These are phyloP conservation scores for Pseudochromis fuscus DNA, from an alignment of 2,797 vertebrate species.

Conservation along the genomic window DNA sequence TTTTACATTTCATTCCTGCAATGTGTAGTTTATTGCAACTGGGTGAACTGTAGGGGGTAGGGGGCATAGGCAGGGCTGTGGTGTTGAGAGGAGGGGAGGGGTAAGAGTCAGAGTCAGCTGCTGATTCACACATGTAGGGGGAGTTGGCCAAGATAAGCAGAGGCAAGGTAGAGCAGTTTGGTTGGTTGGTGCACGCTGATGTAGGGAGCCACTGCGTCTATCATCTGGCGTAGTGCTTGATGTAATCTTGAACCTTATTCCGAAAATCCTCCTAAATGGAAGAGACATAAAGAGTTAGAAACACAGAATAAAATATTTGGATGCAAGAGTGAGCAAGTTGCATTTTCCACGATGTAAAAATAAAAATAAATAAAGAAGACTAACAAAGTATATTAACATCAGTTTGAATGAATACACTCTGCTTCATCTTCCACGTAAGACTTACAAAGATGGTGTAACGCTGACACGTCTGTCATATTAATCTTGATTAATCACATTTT, in stretches of 20 bases:
- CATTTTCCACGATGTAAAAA: neutral
- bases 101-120: slow-evolving; percentile 60
- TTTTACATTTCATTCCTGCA: slow-evolving; percentile 34
- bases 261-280: slow-evolving; percentile 93
- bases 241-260: slow-evolving; percentile 98
- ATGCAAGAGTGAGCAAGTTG: too few species aligned
- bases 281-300: slow-evolving; percentile 31
- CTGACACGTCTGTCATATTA: too few species aligned
- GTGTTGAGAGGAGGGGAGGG: slow-evolving; percentile 17
- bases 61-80: slow-evolving; percentile 28
- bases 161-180: slow-evolving; percentile 76
- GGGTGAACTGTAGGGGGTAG: slow-evolving; percentile 34
- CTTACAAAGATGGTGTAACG: too few species aligned
- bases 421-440: too few species aligned
- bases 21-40: slow-evolving; percentile 64
- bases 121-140: slow-evolving; percentile 56
- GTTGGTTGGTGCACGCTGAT: slow-evolving; percentile 68
- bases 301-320: slow-evolving; percentile 2
- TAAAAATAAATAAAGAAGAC: too few species aligned
- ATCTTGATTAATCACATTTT: too few species aligned
- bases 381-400: too few species aligned
- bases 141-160: slow-evolving; percentile 66
- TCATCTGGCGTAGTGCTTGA: slow-evolving; percentile 98
- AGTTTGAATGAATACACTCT: too few species aligned
- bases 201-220: slow-evolving; percentile 74